Evolutionary conservation across 2,888 invertebrate genomes (phyloP).

Genomic region (Hirtodrosophila confusa): DNA sequence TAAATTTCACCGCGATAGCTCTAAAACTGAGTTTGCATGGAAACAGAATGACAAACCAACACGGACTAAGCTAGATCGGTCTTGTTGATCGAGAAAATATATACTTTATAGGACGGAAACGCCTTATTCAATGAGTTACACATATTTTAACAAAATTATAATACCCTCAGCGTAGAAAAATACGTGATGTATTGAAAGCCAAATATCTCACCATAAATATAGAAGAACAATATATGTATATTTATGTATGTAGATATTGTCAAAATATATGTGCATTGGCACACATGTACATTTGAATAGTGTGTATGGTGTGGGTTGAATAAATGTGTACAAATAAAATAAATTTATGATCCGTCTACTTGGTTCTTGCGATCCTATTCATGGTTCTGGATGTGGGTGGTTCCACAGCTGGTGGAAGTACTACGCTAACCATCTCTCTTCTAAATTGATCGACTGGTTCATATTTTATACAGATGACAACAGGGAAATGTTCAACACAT

Average conservation of each 20-base stretch:
- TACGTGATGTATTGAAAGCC: background rate
- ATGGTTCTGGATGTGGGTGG: constrained; percentile 33
- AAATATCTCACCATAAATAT: constrained; percentile 1
- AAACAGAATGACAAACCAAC: no score
- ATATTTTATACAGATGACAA: constrained; percentile 56
- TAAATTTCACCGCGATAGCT: no score
- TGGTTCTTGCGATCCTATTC: constrained; percentile 17
- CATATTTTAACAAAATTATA: no score
- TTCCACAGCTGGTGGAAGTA: constrained; percentile 6
- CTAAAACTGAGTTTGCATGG: no score
- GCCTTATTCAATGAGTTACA: no score
- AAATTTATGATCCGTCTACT: constrained; percentile 46
- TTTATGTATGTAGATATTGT: no score
- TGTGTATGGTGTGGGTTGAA: background rate
- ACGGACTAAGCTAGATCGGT: no score
- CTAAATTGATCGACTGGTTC: constrained; percentile 51
- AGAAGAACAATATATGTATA: no score
- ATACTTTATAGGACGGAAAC: no score
- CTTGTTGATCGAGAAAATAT: no score
- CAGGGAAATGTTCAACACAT: constrained; percentile 55
- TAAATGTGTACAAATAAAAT: constrained; percentile 2
- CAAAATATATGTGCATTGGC: no score
- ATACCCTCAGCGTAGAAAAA: background rate
- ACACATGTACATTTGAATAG: background rate
- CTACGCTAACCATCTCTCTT: constrained; percentile 38